Evolutionary conservation across 2,113 vertebrate genomes (phyloP), one percentile per base, ranked within the genome.

Genomic region (Tachysurus fulvidraco): DNA sequence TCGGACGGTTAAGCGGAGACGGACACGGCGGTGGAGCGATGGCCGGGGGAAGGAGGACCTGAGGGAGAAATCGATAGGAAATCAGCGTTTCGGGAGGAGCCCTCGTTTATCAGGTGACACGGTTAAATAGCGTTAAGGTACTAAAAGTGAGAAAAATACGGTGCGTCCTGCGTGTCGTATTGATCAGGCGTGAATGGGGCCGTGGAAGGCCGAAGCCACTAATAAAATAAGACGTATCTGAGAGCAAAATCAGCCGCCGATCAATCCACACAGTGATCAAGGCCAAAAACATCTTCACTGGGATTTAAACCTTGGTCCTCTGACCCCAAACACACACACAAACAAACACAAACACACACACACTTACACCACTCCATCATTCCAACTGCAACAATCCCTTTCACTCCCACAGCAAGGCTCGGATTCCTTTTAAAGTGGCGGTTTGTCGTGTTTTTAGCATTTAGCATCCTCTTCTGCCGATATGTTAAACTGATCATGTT

Each of bases 151-250:
- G 96, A 98, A 98, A 95, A 98, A 97, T 98, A 98, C 95, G 95
- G 96, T 95, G 96, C 95, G 95, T 95, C 95, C 90, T 83, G 89
- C 90, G 91, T 90, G 94, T 91, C 93, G 95, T 97, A 99, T 98
- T 97, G 98, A 99, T 99, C 98, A 99, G 96, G 95, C 94, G 92
- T 94, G 93, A 95, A 95, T 96, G 95, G 95, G 97, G 94, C 95
- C 91, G 92, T 93, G 96, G 97, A 99, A 99, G 98, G 98, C 97
- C 96, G 96, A 98, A 97, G 95, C 95, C 97, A 99, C 98, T 98
- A 98, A 99, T 99, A 99, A 99, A 99, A 97, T 97, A 97, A 98
- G 97, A 98, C 93, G 4, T 96, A 97, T 95, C 96, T 96, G 95
- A 96, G 95, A 92, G 93, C 89, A n/a, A 93, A 95, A 95, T 96